These are phyloP conservation scores for Trichopria drosophilae DNA, from an alignment of 2,888 invertebrate genomes.

Conservation along the genomic window DNA sequence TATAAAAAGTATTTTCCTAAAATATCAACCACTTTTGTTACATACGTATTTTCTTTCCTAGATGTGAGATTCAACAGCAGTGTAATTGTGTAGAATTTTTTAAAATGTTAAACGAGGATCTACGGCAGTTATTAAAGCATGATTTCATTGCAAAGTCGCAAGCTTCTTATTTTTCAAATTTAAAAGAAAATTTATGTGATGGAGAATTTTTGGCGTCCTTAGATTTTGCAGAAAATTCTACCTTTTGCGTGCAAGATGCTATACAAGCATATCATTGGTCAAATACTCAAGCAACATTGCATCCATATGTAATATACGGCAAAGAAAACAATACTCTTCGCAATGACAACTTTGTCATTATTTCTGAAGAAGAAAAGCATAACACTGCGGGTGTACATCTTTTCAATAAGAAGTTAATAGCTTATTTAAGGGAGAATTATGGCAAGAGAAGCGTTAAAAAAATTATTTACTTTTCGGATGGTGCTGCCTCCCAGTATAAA, in stretches of 20 bases:
- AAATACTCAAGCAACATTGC: no score
- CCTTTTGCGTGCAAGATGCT: conserved; percentile 7
- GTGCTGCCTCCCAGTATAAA: no score
- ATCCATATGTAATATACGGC: conserved; percentile 7
- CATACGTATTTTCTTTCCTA: no score
- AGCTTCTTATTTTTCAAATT: conserved; percentile 2
- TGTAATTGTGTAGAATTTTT: conserved; percentile 1
- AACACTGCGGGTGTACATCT: background rate
- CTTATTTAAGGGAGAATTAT: no score
- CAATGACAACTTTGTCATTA: background rate
- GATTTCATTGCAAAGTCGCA: no score
- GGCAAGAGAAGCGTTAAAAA: no score
- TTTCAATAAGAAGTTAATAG: conserved; percentile 5
- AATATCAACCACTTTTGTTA: no score
- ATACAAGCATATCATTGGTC: conserved; percentile 10
- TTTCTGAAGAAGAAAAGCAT: background rate
- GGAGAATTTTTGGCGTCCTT: conserved; percentile 2
- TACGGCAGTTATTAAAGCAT: conserved; percentile 1
- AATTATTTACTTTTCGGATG: no score
- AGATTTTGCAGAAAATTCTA: conserved; percentile 7
- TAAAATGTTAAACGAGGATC: background rate
- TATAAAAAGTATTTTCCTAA: no score
- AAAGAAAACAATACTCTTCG: background rate
- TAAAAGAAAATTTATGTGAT: background rate
- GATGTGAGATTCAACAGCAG: background rate